A percentile compares a stretch with the other conserved stretches of the same genome.
Evolutionary conservation across 1,140 invertebrate genomes (phyloP).

Genomic region (Pachypsylla venusta): DNA sequence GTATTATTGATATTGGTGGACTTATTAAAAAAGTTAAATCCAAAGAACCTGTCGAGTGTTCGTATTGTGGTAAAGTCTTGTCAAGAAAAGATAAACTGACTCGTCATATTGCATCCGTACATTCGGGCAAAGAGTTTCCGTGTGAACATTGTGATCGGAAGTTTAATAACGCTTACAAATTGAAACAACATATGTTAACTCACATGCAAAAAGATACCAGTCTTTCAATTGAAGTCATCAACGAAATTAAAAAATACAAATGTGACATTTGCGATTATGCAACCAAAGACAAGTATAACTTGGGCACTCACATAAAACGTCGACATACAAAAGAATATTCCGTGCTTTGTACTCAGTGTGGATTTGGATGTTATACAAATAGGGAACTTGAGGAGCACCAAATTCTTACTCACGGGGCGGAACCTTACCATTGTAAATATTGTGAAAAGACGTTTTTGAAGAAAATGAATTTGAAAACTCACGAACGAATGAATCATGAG

Average conservation of each 20-base stretch:
- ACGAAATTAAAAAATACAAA: conserved; percentile 22
- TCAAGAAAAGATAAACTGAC: conserved; percentile 3
- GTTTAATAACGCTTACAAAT: not conserved
- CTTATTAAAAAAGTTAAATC: not conserved
- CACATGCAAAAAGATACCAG: not conserved
- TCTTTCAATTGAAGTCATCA: not conserved
- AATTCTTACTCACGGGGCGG: not conserved
- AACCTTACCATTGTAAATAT: conserved; percentile 6
- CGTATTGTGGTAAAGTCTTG: not conserved
- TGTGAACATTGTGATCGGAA: conserved; percentile 7
- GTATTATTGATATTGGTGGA: too few species aligned
- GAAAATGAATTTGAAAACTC: conserved; percentile 3
- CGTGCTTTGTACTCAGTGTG: not conserved
- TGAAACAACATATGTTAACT: conserved; percentile 1
- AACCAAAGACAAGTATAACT: conserved; percentile 13
- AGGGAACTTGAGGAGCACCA: not conserved
- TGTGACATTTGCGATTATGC: conserved; percentile 19
- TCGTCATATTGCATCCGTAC: not conserved
- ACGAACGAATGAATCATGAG: conserved; percentile 1
- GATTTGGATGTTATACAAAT: not conserved
- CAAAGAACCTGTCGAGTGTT: conserved; percentile 1
- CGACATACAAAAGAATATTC: conserved; percentile 1
- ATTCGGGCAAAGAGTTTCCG: not conserved
- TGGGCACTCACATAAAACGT: conserved; percentile 14
- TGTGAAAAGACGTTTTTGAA: not conserved